Conservation (phyloP, 2,888 invertebrate genomes). For the Neuroscelio doddi region DNA sequence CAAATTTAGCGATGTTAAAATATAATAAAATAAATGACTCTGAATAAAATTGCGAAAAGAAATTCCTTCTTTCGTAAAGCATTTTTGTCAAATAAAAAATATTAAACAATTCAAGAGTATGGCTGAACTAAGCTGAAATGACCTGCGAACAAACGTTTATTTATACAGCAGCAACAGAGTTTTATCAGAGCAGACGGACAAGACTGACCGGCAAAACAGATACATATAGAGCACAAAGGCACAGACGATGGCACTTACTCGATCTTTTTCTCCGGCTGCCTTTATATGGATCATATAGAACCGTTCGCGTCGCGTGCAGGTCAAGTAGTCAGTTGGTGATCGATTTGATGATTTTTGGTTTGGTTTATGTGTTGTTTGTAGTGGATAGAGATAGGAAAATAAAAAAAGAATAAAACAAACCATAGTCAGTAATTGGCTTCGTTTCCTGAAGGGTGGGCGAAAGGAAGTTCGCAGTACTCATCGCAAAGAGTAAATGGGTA, state of each 20-base stretch:
- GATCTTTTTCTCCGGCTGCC: conserved; percentile 80
- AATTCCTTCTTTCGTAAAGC: too few relatives aligned
- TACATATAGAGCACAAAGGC: conserved; percentile 53
- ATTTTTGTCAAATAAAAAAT: conserved; percentile 10
- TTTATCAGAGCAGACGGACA: conserved; percentile 57
- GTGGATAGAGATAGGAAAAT: conserved; percentile 58
- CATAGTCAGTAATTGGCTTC: conserved; percentile 71
- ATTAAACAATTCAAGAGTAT: neutral
- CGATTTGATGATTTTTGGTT: conserved; percentile 62
- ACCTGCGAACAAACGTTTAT: conserved; percentile 27
- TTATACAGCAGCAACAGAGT: conserved; percentile 44
- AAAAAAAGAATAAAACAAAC: conserved; percentile 67
- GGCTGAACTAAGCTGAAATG: conserved; percentile 27
- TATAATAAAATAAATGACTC: too few relatives aligned
- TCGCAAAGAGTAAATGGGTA: conserved; percentile 38
- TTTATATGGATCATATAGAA: conserved; percentile 71
- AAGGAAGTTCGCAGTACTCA: conserved; percentile 29
- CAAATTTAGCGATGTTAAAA: too few relatives aligned
- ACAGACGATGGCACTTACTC: conserved; percentile 75
- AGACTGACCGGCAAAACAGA: conserved; percentile 56
- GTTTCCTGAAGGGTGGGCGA: conserved; percentile 51
- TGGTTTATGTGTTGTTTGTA: conserved; percentile 62
- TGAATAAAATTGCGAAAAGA: too few relatives aligned
- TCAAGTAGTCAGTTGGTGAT: conserved; percentile 59
- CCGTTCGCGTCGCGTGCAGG: conserved; percentile 66